Base-by-base conservation (phyloP, 2,888 invertebrate genomes). In the Cancer borealis region DNA sequence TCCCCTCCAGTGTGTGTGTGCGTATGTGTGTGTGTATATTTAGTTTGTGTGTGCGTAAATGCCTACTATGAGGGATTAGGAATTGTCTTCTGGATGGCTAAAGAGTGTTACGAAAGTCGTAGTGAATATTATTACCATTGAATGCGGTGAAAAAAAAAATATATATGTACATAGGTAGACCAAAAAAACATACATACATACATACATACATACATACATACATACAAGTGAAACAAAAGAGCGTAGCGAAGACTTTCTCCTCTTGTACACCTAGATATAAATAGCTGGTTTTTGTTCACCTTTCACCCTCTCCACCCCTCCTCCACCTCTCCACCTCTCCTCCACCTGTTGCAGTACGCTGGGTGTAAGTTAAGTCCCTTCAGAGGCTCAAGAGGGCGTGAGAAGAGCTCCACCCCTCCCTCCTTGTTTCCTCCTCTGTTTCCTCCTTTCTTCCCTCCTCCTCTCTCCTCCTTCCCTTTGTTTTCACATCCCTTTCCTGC, bases 211-310 rank as follows among this genome's bases (percentile, higher is more conserved):
- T 47, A 26, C 26, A 88, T 21, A 88, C 88, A 14, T 14, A 47
- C 88, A 46, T 46, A 88, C 47, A 21, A 10, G 88, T n/a, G 88
- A 14, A 49, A 1, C 88, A 8, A 6, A 88, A n/a, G 88, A 47
- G 88, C 47, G 26, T 88, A 46, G 6, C 88, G 30, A 79, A n/a
- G 46, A 88, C 88, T 88, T 46, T 88, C 88, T 46, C 88, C 45
- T 30, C 30, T 26, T 14, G 88, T 14, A n/a, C 47, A 47, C 88
- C 88, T 88, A n/a, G 88, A 14, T 88, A 88, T 88, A 88, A 88
- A 88, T 88, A 88, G 47, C 47, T 46, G 46, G 3, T 46, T 88
- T 88, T 88, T 88, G 30, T 21, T 30, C 26, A 10, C 26, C n/a
- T 6, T 3, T 2, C 39, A 39, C 39, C 39, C 3, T 14, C 17